phyloP scores from a whole-genome alignment of 2,888 invertebrate species.

The Stenotaenia linearis region DNA sequence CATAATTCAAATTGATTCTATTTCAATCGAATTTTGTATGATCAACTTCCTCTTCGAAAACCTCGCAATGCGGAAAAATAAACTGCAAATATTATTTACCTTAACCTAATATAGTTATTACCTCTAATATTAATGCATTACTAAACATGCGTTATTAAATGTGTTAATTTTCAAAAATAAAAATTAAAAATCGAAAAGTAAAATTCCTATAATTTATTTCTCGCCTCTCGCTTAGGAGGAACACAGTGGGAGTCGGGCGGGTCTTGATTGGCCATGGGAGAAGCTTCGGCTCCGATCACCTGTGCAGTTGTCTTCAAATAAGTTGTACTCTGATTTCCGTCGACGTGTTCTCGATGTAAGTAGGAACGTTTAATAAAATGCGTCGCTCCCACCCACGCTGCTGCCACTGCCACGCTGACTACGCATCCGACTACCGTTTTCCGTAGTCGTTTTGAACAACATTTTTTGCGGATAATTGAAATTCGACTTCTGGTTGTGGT shows the following conservation, averaged over 20 bases:
- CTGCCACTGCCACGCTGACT: constrained; percentile 78
- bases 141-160: neutral
- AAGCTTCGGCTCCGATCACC: neutral
- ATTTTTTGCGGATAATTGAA: constrained; percentile 26
- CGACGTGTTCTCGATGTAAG: constrained; percentile 44
- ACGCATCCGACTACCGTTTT: constrained; percentile 84
- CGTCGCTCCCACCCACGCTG: constrained; percentile 87
- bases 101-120: neutral
- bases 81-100: neutral
- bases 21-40: neutral
- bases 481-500: neutral
- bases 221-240: constrained; percentile 10
- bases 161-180: neutral
- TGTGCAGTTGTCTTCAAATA: constrained; percentile 24
- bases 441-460: constrained; percentile 30
- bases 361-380: constrained; percentile 84
- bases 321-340: neutral
- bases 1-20: neutral
- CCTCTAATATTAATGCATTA: neutral
- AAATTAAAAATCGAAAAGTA: neutral
- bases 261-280: neutral
- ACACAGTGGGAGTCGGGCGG: neutral
- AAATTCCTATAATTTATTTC: neutral
- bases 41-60: neutral
- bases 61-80: neutral